Evolutionary conservation across 2,797 vertebrate genomes (phyloP), one percentile per base, ranked within the genome.

Genomic region (Pipistrellus pygmaeus): DNA sequence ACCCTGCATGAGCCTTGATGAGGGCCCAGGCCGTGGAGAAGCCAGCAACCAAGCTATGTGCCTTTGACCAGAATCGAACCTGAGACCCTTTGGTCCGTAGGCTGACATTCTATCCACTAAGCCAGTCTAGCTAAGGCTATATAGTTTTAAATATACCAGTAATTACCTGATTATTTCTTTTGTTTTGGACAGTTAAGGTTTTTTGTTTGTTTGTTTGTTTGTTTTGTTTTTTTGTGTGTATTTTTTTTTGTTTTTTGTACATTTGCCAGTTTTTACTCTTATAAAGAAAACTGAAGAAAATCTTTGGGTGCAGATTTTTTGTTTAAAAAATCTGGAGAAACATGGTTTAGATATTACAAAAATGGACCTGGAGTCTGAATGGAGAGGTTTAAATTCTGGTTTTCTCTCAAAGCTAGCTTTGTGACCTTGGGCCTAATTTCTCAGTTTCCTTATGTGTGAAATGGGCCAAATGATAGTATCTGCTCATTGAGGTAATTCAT

Each of bases 371-470:
- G 76, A 86, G n/a, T 17, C 30, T 41, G 8, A 80, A 7, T 41
- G 12, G 9, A n/a, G 75, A 75, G n/a, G 5, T 88, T 85, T 17
- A 78, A 48, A 78, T 68, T 92, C 53, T 78, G 12, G 5, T 88
- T 72, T 96, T 32, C 32, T 77, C 12, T 93, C 11, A 41, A 46
- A 48, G 41, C 12, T 76, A 81, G 13, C 1, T 75, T 89, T 80
- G 32, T 95, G 81, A 89, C 21, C 27, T 86, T 88, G 68, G 55
- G 44, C 20, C 72, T 88, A 57, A 86, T 73, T 91, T 91, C 51
- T 89, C 11, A 71, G 27, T 82, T 81, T 82, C 8, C 48, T 93
- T 68, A 69, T 68, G 17, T 91, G 13, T 85, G 57, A 94, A 95
- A 85, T 75, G 46, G 6, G 25, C 9, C 57, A 73, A 62, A n/a